Evolutionary conservation across 2,113 vertebrate genomes (phyloP).

Genomic region (Sminthopsis crassicaudata): DNA sequence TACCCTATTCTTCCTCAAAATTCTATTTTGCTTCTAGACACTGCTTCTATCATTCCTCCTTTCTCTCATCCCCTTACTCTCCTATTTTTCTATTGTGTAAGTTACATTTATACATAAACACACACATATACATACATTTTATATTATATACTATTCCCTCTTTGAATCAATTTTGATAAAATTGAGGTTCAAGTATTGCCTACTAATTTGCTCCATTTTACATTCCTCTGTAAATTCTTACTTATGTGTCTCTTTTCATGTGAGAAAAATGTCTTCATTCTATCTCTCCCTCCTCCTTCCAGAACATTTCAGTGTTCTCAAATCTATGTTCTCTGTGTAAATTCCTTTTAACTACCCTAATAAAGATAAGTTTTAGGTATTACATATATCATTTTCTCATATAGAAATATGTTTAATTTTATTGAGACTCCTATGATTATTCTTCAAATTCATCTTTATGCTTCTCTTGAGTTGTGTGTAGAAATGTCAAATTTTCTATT

Average conservation of each 20-base stretch:
- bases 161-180: too few relatives aligned
- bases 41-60: too few relatives aligned
- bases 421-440: not conserved
- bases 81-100: too few relatives aligned
- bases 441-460: not conserved
- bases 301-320: not conserved
- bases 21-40: not conserved
- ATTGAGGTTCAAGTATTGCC: too few relatives aligned
- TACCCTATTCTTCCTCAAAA: not conserved
- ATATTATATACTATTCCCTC: too few relatives aligned
- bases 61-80: too few relatives aligned
- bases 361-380: not conserved
- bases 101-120: too few relatives aligned
- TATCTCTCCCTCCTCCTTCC: not conserved
- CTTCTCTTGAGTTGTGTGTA: not conserved
- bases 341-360: not conserved
- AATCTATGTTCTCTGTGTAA: not conserved
- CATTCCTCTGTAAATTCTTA: not conserved
- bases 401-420: not conserved
- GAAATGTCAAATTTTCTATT: not conserved
- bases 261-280: not conserved
- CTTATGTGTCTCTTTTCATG: not conserved
- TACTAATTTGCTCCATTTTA: too few relatives aligned
- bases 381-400: not conserved
- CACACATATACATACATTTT: too few relatives aligned